These are phyloP conservation scores for Diplodus puntazzo DNA, from an alignment of 2,797 vertebrate genomes.

Conservation along the genomic window DNA sequence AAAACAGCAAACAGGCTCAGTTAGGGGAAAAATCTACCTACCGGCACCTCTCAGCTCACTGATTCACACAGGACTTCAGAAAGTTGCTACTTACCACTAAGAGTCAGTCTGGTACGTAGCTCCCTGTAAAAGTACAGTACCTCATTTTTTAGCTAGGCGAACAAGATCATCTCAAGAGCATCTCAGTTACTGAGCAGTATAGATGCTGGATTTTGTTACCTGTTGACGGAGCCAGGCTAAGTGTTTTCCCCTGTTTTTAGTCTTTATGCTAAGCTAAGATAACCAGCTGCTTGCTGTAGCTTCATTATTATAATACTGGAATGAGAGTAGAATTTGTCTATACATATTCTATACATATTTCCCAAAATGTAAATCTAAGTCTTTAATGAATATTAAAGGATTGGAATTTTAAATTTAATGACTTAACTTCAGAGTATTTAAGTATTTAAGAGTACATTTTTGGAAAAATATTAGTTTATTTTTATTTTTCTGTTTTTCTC, in stretches of 20 bases:
- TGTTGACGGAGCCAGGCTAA: neutral
- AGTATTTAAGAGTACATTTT: neutral
- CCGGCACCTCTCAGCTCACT: no score
- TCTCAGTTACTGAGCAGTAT: no score
- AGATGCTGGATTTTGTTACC: neutral
- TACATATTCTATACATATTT: no score
- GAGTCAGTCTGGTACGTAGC: neutral
- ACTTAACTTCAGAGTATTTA: neutral
- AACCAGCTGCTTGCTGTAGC: neutral
- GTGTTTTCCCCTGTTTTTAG: neutral
- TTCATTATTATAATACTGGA: neutral
- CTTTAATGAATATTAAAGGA: neutral
- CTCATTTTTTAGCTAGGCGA: neutral
- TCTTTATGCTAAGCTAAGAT: neutral
- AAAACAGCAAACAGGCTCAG: no score
- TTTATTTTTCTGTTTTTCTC: neutral
- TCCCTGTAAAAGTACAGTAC: neutral
- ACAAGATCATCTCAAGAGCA: neutral
- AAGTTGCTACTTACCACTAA: neutral
- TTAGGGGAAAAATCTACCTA: no score
- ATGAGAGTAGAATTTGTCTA: neutral
- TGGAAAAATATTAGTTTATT: no score
- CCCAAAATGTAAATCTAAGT: no score
- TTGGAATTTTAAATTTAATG: neutral
- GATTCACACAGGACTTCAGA: neutral